phyloP scores from a whole-genome alignment of 2,113 vertebrate genomes.

The Origma solitaria region DNA sequence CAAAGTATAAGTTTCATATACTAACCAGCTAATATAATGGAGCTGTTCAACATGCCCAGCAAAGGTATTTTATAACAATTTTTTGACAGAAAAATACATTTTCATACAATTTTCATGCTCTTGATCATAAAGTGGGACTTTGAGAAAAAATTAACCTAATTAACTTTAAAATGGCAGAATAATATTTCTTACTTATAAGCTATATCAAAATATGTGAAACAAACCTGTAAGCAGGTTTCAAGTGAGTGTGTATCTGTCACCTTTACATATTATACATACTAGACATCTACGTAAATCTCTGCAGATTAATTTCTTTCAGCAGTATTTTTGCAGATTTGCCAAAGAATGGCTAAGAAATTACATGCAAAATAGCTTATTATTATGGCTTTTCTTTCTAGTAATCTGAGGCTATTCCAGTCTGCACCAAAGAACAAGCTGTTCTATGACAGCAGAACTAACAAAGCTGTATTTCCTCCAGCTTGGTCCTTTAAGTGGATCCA shows the following conservation, averaged over 20 bases:
- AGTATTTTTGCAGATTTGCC: neutral
- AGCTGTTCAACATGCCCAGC: neutral
- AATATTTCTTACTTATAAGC: neutral
- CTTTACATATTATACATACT: neutral
- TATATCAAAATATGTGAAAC: neutral
- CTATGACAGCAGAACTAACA: neutral
- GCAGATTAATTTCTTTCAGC: neutral
- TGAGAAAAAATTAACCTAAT: neutral
- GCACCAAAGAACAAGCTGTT: neutral
- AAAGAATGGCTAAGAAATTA: neutral
- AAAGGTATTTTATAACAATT: neutral
- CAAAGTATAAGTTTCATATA: neutral
- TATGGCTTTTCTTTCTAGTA: neutral
- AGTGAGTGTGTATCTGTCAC: neutral
- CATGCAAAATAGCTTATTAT: neutral
- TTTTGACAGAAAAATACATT: neutral
- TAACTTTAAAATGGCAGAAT: neutral
- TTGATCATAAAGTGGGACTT: neutral
- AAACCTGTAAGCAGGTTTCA: neutral
- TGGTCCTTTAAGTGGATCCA: neutral
- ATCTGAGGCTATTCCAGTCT: neutral
- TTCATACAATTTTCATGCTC: neutral
- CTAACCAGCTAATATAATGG: neutral
- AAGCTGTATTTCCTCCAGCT: neutral
- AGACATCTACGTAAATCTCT: neutral